Conservation (phyloP, 2,113 vertebrate species). For the Pimephales promelas region DNA sequence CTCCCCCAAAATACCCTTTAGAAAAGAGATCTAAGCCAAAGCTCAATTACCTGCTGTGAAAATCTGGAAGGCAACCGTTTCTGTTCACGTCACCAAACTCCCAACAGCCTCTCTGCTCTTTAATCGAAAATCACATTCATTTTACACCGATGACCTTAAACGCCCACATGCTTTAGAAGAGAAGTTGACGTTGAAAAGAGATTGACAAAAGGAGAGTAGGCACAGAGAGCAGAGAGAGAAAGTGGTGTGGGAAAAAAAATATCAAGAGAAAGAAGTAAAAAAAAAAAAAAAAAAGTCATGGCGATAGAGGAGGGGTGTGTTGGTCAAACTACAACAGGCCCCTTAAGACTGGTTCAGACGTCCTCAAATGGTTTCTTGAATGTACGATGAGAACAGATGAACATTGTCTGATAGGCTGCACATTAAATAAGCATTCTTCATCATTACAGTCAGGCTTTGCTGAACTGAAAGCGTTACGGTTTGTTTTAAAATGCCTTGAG, state of each 20-base stretch:
- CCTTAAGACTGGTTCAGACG: not conserved
- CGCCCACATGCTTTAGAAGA: conserved; percentile 54
- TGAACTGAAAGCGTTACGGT: conserved; percentile 5
- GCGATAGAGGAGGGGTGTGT: not conserved
- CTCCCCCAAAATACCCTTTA: not conserved
- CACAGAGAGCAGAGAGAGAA: conserved; percentile 15
- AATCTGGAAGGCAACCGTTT: not conserved
- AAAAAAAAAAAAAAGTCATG: not conserved
- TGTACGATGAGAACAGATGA: not conserved
- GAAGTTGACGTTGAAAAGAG: conserved; percentile 39
- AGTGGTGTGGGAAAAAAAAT: not conserved
- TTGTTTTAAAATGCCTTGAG: not conserved
- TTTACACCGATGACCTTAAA: conserved; percentile 51
- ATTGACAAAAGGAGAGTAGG: not conserved
- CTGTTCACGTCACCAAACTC: conserved; percentile 34
- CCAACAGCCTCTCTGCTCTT: conserved; percentile 37
- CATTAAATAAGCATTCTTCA: conserved; percentile 28
- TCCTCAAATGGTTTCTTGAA: not conserved
- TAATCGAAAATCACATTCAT: conserved; percentile 53
- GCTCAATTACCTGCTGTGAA: conserved; percentile 52
- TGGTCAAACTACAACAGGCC: not conserved
- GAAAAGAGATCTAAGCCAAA: not conserved
- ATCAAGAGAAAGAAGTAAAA: too few species aligned
- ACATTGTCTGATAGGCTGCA: not conserved
- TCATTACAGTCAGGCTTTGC: not conserved